phyloP scores from a whole-genome alignment of 2,113 vertebrate species.

The Barnardius zonarius region DNA sequence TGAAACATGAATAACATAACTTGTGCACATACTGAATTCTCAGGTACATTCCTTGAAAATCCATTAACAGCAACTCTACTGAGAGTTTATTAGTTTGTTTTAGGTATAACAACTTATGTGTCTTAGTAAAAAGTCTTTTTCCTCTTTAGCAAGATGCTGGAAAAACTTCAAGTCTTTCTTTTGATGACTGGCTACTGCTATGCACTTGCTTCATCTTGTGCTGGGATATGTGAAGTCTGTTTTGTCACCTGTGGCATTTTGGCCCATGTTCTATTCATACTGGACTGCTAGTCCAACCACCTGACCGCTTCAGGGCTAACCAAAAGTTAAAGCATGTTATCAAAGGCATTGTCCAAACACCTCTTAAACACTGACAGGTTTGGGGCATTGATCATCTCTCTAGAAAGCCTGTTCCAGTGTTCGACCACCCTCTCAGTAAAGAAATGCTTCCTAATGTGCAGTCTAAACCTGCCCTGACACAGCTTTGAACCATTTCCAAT shows the following conservation, averaged over 20 bases:
- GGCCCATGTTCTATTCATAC: background rate
- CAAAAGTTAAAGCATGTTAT: background rate
- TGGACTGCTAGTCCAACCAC: background rate
- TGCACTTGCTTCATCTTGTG: background rate
- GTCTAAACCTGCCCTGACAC: background rate
- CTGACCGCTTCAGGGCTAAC: background rate
- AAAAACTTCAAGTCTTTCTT: background rate
- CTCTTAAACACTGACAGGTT: background rate
- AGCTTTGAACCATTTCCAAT: background rate
- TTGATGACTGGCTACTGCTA: background rate
- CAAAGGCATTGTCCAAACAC: background rate
- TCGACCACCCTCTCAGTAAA: background rate
- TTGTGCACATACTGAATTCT: background rate
- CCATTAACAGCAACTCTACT: background rate
- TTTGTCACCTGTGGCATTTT: background rate
- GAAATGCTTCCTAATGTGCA: background rate
- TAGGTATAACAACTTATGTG: background rate
- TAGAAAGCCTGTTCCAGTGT: background rate
- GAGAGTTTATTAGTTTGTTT: background rate
- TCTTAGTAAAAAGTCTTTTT: background rate
- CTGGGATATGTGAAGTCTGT: background rate
- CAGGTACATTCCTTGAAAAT: background rate
- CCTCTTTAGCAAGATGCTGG: background rate
- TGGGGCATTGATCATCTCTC: background rate
- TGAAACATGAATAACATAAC: background rate